phyloP scores from a whole-genome alignment of 2,113 vertebrate species.

The Parotia lawesii region DNA sequence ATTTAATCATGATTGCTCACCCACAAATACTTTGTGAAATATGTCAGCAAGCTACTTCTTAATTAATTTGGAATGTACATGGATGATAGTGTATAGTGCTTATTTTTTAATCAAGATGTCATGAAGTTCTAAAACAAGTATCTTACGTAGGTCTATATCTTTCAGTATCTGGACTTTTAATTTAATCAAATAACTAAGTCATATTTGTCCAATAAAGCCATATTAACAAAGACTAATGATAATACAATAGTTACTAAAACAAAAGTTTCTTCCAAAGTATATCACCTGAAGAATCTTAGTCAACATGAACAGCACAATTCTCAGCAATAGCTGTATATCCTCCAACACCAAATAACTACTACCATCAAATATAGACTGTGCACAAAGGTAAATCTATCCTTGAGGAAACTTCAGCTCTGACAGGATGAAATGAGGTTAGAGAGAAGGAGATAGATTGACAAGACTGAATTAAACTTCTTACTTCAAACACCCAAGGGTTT shows the following conservation, averaged over 20 bases:
- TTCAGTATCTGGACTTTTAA: background rate
- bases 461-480: constrained; percentile 26
- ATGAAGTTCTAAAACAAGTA: background rate
- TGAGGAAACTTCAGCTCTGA: background rate
- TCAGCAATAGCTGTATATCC: background rate
- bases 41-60: background rate
- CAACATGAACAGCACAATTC: background rate
- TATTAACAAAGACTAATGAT: background rate
- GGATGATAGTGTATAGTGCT: background rate
- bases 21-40: background rate
- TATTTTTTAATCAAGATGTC: background rate
- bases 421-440: constrained; percentile 31
- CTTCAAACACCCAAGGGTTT: background rate
- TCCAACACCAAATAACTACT: background rate
- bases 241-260: background rate
- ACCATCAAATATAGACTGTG: background rate
- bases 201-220: background rate
- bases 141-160: background rate
- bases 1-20: background rate
- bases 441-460: constrained; percentile 15
- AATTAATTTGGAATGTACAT: background rate
- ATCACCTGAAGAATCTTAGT: background rate
- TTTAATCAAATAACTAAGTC: background rate
- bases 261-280: background rate
- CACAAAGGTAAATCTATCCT: background rate